phyloP scores from a whole-genome alignment of 2,113 vertebrate species.

The Columbina picui region DNA sequence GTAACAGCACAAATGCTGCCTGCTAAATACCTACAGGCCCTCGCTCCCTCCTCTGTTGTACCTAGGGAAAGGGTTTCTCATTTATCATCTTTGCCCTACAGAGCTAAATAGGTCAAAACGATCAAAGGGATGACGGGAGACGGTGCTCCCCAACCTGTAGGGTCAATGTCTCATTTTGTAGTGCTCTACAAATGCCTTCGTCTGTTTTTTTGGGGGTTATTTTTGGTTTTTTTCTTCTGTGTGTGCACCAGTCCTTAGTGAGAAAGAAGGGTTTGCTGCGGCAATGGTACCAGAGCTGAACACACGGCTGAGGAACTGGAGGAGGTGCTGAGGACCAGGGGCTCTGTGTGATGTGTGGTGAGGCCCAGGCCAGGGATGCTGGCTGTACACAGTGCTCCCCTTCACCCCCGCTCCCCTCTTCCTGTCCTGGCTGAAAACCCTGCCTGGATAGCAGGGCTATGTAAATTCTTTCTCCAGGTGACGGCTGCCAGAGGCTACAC shows the following conservation, averaged over 20 bases:
- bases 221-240: not conserved
- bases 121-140: not conserved
- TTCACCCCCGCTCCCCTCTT: accelerated
- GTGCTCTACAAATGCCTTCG: not conserved
- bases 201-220: not conserved
- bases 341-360: not conserved
- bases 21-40: accelerated
- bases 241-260: not conserved
- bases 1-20: not conserved
- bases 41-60: accelerated
- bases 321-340: accelerated
- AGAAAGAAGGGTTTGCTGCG: not conserved
- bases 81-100: not conserved
- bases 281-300: not conserved
- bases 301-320: not conserved
- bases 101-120: not conserved
- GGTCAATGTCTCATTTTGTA: not conserved
- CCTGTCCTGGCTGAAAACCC: not conserved
- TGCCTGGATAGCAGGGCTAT: accelerated
- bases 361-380: accelerated
- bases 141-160: not conserved
- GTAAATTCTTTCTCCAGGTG: not conserved
- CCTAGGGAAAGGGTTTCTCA: not conserved
- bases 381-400: not conserved
- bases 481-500: not conserved